Evolutionary conservation across 2,797 vertebrate genomes (phyloP), one percentile per base, ranked within the genome.

Genomic region (Acestrorhynchus altus): DNA sequence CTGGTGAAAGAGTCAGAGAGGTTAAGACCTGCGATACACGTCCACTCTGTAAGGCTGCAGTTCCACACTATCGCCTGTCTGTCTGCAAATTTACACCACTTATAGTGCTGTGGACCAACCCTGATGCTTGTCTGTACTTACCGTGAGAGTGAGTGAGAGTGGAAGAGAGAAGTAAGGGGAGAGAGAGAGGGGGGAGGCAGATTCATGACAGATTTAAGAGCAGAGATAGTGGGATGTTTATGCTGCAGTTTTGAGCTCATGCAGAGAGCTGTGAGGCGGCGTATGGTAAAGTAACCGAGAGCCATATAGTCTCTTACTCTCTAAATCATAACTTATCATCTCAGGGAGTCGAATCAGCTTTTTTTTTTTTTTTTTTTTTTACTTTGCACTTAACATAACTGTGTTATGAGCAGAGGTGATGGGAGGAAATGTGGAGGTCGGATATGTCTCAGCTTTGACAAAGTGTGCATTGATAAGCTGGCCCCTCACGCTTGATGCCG

Each of bases 121-220:
- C 4, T 1, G 22, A 18, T 1, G 26, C 31, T 26, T 68, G 26
- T 51, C 46, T 31, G 46, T 68, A 31, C 26, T n/a, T 68, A 46
- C 42, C 12, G 9, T 6, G 26, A 26, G 42, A n/a, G 65, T n/a
- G 65, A 28, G 24, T 22, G 10, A 64, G 39, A 64, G 9, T 35
- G 39, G 12, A 22, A 65, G 40, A 65, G n/a, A 11, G 61, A 42
- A 31, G n/a, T n/a, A 26, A 22, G 20, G 1, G 12, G 35, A 26
- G 57, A 26, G 13, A 4, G 24, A 15, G 22, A 7, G 0, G 59
- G 59, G 22, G 44, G 60, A 3, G n/a, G 31, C 31, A 35, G 31
- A 35, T 44, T 26, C 51, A n/a, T 67, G 63, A n/a, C 61, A 76
- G 64, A 76, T 76, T 76, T 76, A 67, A 64, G 42, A 20, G 35